Evolutionary conservation across 2,888 invertebrate genomes (phyloP).

Genomic region (Perithous albicinctus): DNA sequence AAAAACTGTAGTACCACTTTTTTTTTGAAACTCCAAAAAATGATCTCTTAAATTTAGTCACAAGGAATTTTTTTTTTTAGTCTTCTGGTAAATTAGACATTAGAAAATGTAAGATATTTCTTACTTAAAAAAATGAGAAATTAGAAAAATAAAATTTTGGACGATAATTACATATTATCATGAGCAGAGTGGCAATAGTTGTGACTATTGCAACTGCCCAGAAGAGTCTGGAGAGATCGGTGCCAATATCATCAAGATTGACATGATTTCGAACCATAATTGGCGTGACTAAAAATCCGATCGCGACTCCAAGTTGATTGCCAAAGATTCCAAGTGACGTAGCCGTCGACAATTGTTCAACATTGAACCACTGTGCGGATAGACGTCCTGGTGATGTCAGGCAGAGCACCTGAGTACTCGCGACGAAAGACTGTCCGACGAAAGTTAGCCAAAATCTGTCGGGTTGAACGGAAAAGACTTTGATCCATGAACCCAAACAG

Average conservation of each 20-base stretch:
- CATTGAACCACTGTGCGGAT: slow-evolving; percentile 90
- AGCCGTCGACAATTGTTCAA: slow-evolving; percentile 88
- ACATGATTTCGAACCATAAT: slow-evolving; percentile 85
- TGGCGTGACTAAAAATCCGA: slow-evolving; percentile 90
- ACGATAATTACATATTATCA: slow-evolving; percentile 84
- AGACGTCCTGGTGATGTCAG: slow-evolving; percentile 89
- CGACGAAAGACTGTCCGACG: slow-evolving; percentile 87
- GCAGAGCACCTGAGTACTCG: slow-evolving; percentile 86
- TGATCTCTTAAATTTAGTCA: slow-evolving; percentile 2
- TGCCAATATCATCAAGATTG: slow-evolving; percentile 84
- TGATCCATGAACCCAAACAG: slow-evolving; percentile 87
- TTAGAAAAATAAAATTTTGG: too few species aligned
- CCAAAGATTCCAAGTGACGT: slow-evolving; percentile 91
- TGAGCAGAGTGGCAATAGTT: slow-evolving; percentile 86
- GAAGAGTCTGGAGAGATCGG: slow-evolving; percentile 79
- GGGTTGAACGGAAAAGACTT: slow-evolving; percentile 87
- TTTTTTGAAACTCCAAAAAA: not conserved
- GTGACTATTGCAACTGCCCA: slow-evolving; percentile 83
- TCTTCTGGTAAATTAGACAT: too few species aligned
- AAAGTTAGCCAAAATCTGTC: slow-evolving; percentile 88
- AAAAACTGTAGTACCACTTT: slow-evolving; percentile 85
- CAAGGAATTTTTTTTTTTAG: too few species aligned
- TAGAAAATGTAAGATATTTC: too few species aligned
- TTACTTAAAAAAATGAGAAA: too few species aligned
- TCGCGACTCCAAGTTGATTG: slow-evolving; percentile 90